phyloP scores from a whole-genome alignment of 2,113 vertebrate genomes.

The Strix uralensis region DNA sequence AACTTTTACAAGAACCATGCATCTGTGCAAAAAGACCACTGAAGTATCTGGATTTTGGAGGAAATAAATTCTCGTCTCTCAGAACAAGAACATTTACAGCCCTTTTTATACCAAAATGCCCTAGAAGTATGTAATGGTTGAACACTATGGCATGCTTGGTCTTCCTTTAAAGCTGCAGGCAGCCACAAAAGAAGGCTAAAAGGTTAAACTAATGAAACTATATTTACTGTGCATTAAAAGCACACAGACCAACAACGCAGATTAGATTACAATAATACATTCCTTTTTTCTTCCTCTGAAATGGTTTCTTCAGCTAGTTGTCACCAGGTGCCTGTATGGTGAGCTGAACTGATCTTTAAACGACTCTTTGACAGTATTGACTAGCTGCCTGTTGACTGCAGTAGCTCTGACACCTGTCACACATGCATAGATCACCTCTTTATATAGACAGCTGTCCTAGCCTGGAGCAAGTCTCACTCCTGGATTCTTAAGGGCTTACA shows the following conservation, averaged over 20 bases:
- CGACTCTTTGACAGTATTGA: not conserved
- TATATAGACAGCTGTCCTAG: not conserved
- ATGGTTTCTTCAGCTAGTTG: not conserved
- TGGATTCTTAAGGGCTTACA: not conserved
- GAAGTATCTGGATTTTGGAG: not conserved
- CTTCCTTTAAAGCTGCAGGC: not conserved
- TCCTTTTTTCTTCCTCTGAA: not conserved
- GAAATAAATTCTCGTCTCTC: not conserved
- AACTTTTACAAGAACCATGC: not conserved
- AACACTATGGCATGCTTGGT: not conserved
- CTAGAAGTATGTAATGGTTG: not conserved
- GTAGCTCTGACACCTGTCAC: not conserved
- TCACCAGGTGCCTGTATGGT: not conserved
- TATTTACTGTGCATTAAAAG: not conserved
- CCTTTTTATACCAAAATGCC: not conserved
- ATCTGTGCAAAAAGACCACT: not conserved
- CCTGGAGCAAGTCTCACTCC: not conserved
- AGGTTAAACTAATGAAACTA: not conserved
- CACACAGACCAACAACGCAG: not conserved
- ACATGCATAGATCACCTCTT: not conserved
- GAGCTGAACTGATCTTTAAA: not conserved
- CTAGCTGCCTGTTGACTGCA: not conserved
- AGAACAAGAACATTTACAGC: not conserved
- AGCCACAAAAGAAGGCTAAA: not conserved
- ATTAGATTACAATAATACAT: not conserved